Percentiles rank a stretch among this genome's conserved stretches.
These are phyloP conservation scores for Forbesichthys agassizii DNA, from an alignment of 2,113 vertebrate species.

Conservation along the genomic window DNA sequence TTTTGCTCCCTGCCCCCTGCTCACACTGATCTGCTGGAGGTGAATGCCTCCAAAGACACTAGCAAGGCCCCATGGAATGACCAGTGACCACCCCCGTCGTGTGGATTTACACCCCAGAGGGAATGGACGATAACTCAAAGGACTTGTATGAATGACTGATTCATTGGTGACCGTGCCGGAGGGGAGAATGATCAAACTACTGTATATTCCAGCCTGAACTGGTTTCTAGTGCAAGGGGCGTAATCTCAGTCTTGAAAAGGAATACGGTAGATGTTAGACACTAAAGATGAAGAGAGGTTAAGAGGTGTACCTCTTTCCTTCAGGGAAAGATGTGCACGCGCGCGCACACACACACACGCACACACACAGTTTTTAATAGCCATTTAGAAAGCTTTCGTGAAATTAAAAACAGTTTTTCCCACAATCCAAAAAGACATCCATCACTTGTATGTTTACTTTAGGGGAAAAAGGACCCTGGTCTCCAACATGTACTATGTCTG, in stretches of 20 bases:
- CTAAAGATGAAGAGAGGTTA: slow-evolving; percentile 30
- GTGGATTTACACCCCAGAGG: slow-evolving; percentile 9
- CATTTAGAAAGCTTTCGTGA: slow-evolving; percentile 78
- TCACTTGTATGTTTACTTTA: slow-evolving; percentile 78
- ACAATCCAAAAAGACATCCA: slow-evolving; percentile 74
- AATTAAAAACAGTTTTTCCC: slow-evolving; percentile 81
- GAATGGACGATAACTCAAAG: slow-evolving; percentile 15
- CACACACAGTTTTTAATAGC: slow-evolving; percentile 66
- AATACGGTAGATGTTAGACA: slow-evolving; percentile 36
- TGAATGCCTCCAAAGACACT: not conserved
- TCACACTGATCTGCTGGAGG: slow-evolving; percentile 31
- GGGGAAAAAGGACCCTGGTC: slow-evolving; percentile 62
- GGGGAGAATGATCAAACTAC: not conserved
- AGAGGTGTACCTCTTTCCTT: not conserved
- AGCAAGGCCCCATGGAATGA: not conserved
- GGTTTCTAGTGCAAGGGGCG: slow-evolving; percentile 14
- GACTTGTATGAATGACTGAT: slow-evolving; percentile 12
- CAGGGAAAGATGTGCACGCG: slow-evolving; percentile 43
- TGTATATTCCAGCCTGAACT: slow-evolving; percentile 1
- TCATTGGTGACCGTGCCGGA: not conserved
- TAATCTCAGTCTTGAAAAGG: slow-evolving; percentile 24
- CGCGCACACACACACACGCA: slow-evolving; percentile 23
- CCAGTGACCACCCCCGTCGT: not conserved
- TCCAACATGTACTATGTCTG: slow-evolving; percentile 24
- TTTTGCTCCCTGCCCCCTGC: slow-evolving; percentile 33